phyloP scores from a whole-genome alignment of 2,797 vertebrate species.

The Periophthalmus magnuspinnatus region DNA sequence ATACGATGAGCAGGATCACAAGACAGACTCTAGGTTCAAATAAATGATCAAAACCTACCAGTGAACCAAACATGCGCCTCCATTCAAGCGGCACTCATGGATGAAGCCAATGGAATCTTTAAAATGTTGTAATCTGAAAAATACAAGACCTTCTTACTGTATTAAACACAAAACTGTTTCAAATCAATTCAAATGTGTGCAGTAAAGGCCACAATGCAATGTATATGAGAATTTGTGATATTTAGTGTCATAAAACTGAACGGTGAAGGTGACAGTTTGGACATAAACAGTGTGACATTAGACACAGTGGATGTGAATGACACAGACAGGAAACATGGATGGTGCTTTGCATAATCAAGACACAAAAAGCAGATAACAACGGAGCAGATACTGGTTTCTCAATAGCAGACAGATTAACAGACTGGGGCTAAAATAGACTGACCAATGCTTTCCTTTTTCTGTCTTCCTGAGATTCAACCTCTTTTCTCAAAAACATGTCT shows the following conservation, averaged over 20 bases:
- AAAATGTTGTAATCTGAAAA: slow-evolving; percentile 84
- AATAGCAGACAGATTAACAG: slow-evolving; percentile 76
- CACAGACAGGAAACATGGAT: slow-evolving; percentile 65
- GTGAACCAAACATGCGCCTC: slow-evolving; percentile 87
- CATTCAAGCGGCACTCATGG: slow-evolving; percentile 83
- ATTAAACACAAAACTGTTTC: neutral
- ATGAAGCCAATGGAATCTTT: slow-evolving; percentile 88
- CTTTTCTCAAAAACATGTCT: slow-evolving; percentile 64
- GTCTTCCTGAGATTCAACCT: slow-evolving; percentile 67
- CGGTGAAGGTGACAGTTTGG: neutral
- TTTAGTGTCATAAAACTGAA: neutral
- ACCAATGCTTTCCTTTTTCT: slow-evolving; percentile 55
- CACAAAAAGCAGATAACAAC: slow-evolving; percentile 54
- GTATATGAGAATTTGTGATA: no score
- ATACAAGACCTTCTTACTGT: neutral
- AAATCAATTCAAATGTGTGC: neutral
- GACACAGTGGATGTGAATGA: slow-evolving; percentile 36
- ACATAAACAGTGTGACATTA: neutral
- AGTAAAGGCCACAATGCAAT: neutral
- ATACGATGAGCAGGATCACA: neutral
- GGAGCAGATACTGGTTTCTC: slow-evolving; percentile 73
- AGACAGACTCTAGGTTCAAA: neutral
- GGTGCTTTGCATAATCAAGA: slow-evolving; percentile 67
- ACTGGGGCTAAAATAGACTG: slow-evolving; percentile 72
- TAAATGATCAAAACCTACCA: slow-evolving; percentile 76